Percentiles rank a stretch among this genome's conserved stretches.
Evolutionary conservation across 2,113 vertebrate species (phyloP).

Genomic region (Cyprinodon variegatus): DNA sequence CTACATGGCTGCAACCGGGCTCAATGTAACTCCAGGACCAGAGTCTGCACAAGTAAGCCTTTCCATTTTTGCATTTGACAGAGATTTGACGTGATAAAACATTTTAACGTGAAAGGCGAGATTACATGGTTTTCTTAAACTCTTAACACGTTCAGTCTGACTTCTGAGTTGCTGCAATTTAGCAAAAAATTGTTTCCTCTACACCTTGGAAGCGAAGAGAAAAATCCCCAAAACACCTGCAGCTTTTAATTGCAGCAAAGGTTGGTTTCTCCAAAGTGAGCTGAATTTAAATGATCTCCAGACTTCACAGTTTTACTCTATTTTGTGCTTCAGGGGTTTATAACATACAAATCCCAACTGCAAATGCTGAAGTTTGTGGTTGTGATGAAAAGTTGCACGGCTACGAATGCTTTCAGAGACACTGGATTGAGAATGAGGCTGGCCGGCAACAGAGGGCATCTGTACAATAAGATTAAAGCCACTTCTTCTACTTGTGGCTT

Average conservation of each 20-base stretch:
- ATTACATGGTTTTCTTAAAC: no score
- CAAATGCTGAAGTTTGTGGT: background rate
- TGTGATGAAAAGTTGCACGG: background rate
- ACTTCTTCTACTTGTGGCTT: background rate
- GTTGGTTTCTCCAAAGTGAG: background rate
- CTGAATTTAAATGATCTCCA: background rate
- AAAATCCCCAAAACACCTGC: no score
- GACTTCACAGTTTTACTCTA: background rate
- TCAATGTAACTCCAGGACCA: conserved; percentile 89
- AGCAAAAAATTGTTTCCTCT: no score
- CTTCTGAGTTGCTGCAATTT: no score
- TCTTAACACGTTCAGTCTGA: background rate
- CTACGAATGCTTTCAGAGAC: background rate
- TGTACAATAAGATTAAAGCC: background rate
- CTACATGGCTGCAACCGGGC: conserved; percentile 97
- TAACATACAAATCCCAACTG: background rate
- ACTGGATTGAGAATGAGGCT: background rate
- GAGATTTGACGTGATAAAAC: background rate
- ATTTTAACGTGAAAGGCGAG: background rate
- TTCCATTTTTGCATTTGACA: background rate
- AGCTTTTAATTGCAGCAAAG: no score
- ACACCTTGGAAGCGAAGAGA: no score
- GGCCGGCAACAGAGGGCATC: background rate
- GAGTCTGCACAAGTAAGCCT: conserved; percentile 87
- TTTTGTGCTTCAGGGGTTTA: background rate